Evolutionary conservation across 1,140 invertebrate species (phyloP), one percentile per base, ranked within the genome.

Genomic region (Colletes latitarsis): DNA sequence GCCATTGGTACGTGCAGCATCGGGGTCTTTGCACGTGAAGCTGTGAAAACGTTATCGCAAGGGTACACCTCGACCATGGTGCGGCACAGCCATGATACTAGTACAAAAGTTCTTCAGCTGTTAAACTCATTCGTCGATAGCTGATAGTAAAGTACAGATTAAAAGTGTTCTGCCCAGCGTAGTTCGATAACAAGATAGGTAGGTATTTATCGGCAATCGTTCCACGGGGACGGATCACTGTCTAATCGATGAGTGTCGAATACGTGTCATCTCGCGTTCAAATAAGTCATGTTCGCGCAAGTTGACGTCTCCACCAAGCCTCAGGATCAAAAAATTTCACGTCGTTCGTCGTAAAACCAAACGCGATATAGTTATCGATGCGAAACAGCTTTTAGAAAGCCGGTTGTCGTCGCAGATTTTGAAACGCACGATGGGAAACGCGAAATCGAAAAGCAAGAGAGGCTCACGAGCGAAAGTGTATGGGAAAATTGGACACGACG

Each of bases 381-480:
- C 2, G 39, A 4, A 17, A 5, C 5, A 15, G 8, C 17, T 49
- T 58, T 41, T 46, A n/a, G n/a, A 21, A 41, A 41, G 3, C 4
- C 3, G 30, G 30, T 30, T 30, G 8, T n/a, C 17, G 10, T 6
- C 1, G 41, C 5, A 21, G 6, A 58, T 0, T 14, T 49, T 1
- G 4, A 39, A 68, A 64, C 68, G 39, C 12, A 9, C 77, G 46
- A 94, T 94, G 94, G 94, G 93, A 6, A 94, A 93, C 81, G 86
- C 89, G 0, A 92, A 91, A 64, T 92, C 91, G 15, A 94, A 92
- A 69, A 91, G 88, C 58, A 89, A 89, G 53, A 10, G 1, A 0
- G 15, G 10, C 0, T 46, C 49, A 3, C 39, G 75, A 2, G 19
- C 4, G 19, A 62, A 70, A 43, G 14, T 12, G 1, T 14, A 12